These are phyloP conservation scores for Prorops nasuta DNA, from an alignment of 1,140 invertebrate species.

Conservation along the genomic window DNA sequence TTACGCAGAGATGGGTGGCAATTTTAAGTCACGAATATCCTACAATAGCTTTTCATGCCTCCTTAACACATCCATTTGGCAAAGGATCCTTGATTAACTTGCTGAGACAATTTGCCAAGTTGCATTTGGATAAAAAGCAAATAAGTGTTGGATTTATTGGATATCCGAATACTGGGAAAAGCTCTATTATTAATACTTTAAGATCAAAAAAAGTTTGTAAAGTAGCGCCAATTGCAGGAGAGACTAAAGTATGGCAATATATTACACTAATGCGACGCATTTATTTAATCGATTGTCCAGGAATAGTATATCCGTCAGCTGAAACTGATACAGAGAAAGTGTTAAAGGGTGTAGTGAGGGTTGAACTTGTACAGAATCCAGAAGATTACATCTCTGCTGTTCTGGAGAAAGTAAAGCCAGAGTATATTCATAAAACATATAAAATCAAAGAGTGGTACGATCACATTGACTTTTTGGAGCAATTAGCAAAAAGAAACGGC, in stretches of 20 bases:
- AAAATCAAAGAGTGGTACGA: constrained; percentile 79
- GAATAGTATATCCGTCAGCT: constrained; percentile 92
- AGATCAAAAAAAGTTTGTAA: constrained; percentile 96
- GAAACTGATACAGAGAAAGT: constrained; percentile 95
- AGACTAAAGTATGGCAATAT: constrained; percentile 99
- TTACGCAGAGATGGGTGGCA: constrained; percentile 93
- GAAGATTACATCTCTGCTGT: constrained; percentile 92
- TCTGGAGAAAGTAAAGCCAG: constrained; percentile 82
- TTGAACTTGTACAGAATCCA: constrained; percentile 91
- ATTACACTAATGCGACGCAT: constrained; percentile 97
- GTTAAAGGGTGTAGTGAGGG: constrained; percentile 91
- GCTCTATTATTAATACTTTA: constrained; percentile 96
- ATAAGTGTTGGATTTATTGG: constrained; percentile 99
- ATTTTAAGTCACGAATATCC: constrained; percentile 93
- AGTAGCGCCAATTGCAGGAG: constrained; percentile 97
- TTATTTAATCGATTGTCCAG: constrained; percentile 98
- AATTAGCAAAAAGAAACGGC: constrained; percentile 81
- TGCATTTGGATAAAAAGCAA: constrained; percentile 95
- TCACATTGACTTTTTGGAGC: constrained; percentile 87
- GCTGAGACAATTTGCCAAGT: constrained; percentile 92
- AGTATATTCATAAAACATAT: constrained; percentile 92
- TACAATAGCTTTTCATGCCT: constrained; percentile 97
- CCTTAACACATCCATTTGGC: constrained; percentile 96
- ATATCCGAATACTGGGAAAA: constrained; percentile 99
- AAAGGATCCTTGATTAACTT: constrained; percentile 97